Percentiles rank a stretch among this genome's conserved stretches.
These are phyloP conservation scores for Eurois occulta DNA, from an alignment of 2,888 invertebrate genomes.

Conservation along the genomic window DNA sequence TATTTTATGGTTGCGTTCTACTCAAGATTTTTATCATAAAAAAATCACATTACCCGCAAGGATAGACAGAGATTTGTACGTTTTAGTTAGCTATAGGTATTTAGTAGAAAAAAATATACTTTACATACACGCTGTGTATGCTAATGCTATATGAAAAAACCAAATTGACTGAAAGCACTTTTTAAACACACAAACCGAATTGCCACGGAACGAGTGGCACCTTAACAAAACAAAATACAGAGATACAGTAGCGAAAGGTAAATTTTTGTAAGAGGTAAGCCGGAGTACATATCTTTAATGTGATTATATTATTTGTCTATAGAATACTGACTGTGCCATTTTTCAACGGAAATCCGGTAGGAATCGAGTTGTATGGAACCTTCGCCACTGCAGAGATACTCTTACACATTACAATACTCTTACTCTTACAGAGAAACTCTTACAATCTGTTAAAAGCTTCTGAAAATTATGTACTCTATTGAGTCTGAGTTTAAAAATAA, in stretches of 20 bases:
- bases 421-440: not conserved
- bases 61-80: too few relatives aligned
- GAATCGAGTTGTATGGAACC: too few relatives aligned
- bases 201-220: not conserved
- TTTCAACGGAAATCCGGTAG: too few relatives aligned
- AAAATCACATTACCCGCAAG: too few relatives aligned
- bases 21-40: too few relatives aligned
- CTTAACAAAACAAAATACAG: not conserved
- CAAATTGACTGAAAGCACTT: not conserved
- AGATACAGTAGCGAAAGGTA: too few relatives aligned
- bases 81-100: too few relatives aligned
- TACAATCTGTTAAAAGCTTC: not conserved
- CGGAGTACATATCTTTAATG: too few relatives aligned
- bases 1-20: too few relatives aligned
- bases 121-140: not conserved
- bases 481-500: constrained; percentile 30
- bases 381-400: not conserved
- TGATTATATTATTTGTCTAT: too few relatives aligned
- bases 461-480: not conserved
- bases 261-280: too few relatives aligned
- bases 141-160: not conserved
- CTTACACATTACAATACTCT: not conserved
- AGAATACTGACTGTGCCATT: too few relatives aligned
- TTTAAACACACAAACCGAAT: not conserved
- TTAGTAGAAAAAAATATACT: not conserved